phyloP scores from a whole-genome alignment of 2,113 vertebrate species.

The Grammatotria lemairii region DNA sequence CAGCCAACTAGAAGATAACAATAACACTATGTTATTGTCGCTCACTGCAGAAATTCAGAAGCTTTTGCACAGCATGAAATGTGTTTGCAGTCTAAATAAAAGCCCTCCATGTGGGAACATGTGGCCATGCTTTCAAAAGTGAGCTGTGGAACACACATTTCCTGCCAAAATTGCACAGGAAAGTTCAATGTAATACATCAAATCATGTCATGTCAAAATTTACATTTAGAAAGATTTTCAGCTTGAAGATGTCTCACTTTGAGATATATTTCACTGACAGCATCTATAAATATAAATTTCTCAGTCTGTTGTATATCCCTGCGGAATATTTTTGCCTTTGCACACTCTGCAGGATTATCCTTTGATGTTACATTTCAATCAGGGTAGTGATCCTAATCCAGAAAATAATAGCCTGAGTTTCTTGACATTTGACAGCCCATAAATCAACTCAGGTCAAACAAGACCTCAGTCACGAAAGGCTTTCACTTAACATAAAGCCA shows the following conservation, averaged over 20 bases:
- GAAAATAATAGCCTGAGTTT: neutral
- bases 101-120: neutral
- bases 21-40: neutral
- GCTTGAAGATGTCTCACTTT: neutral
- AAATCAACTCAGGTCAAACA: neutral
- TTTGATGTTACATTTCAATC: neutral
- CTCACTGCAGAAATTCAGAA: neutral
- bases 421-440: neutral
- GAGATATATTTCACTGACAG: neutral
- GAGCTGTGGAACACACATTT: neutral
- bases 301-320: neutral
- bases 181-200: neutral
- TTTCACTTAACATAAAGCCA: neutral
- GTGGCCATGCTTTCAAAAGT: neutral
- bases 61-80: neutral
- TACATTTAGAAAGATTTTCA: constrained; percentile 4
- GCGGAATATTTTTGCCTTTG: neutral
- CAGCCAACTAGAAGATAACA: neutral
- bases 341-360: neutral
- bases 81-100: neutral
- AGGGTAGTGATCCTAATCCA: neutral
- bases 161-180: neutral
- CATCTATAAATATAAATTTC: neutral
- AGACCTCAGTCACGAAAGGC: neutral
- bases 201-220: neutral